Conservation (phyloP, 2,113 vertebrate genomes). For the Nycticorax nycticorax region DNA sequence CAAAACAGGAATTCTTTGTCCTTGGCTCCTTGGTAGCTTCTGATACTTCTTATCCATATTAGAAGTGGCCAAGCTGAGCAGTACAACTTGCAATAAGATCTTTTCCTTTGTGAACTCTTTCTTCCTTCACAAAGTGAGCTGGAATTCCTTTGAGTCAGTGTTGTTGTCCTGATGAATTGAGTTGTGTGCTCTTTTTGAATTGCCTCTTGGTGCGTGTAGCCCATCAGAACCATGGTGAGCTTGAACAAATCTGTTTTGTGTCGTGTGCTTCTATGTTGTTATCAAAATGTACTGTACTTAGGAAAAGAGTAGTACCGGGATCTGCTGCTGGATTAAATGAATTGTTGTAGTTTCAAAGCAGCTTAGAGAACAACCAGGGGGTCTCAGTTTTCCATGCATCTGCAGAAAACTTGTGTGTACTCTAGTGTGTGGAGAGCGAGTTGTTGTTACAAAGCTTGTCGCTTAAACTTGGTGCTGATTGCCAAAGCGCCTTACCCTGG, state of each 20-base stretch:
- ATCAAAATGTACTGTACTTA: constrained; percentile 50
- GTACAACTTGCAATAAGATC: constrained; percentile 36
- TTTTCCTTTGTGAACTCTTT: constrained; percentile 16
- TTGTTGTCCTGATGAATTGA: constrained; percentile 4
- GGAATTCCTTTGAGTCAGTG: neutral
- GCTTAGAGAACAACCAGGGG: neutral
- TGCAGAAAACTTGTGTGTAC: neutral
- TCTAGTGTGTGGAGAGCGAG: neutral
- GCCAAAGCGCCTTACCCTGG: constrained; percentile 49
- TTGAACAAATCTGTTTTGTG: constrained; percentile 8
- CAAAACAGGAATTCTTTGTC: neutral
- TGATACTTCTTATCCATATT: neutral
- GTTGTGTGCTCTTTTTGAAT: constrained; percentile 6
- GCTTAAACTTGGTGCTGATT: constrained; percentile 62
- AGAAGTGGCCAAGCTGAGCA: constrained; percentile 4
- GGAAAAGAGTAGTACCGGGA: neutral
- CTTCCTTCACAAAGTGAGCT: neutral
- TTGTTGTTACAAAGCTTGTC: neutral
- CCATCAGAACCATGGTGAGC: constrained; percentile 14
- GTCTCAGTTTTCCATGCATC: constrained; percentile 1
- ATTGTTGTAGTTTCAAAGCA: constrained; percentile 5
- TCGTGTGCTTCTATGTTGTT: neutral
- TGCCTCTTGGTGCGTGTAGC: neutral
- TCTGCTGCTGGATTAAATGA: constrained; percentile 16
- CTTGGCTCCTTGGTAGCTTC: neutral